Evolutionary conservation across 2,113 vertebrate genomes (phyloP).

Genomic region (Marmota monax): DNA sequence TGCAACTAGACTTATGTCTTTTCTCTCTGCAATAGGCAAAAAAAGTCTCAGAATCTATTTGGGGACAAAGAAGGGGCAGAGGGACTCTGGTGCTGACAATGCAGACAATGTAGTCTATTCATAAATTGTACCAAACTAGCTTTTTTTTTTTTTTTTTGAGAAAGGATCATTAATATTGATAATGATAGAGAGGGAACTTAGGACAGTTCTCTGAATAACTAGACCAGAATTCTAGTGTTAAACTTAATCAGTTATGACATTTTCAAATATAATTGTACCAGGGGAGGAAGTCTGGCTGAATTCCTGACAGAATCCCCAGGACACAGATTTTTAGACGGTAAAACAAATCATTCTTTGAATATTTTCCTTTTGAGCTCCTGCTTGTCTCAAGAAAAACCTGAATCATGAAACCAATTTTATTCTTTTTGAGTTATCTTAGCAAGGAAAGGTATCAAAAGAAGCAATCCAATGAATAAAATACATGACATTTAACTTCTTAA

Average conservation of each 20-base stretch:
- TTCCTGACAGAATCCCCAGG: conserved; percentile 24
- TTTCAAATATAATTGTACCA: conserved; percentile 39
- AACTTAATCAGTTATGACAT: conserved; percentile 63
- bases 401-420: not conserved
- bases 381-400: not conserved
- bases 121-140: not conserved
- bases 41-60: not conserved
- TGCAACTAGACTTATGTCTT: not conserved
- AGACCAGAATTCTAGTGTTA: conserved; percentile 37
- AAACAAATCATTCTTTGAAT: conserved; percentile 40
- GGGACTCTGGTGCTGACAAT: not conserved
- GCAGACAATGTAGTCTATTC: not conserved
- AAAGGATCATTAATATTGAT: conserved; percentile 48
- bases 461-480: not conserved
- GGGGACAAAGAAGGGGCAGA: accelerated
- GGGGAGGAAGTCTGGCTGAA: conserved; percentile 40
- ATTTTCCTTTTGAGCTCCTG: not conserved
- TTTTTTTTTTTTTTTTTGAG: not conserved
- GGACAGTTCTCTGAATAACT: conserved; percentile 39
- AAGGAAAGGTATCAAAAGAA: conserved; percentile 11
- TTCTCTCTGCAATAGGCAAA: not conserved
- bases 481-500: conserved; percentile 21
- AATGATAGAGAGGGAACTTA: conserved; percentile 1
- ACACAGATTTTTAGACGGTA: not conserved
- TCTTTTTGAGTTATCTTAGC: not conserved